Evolutionary conservation across 1,140 invertebrate species (phyloP).

Genomic region (Heliothis virescens): DNA sequence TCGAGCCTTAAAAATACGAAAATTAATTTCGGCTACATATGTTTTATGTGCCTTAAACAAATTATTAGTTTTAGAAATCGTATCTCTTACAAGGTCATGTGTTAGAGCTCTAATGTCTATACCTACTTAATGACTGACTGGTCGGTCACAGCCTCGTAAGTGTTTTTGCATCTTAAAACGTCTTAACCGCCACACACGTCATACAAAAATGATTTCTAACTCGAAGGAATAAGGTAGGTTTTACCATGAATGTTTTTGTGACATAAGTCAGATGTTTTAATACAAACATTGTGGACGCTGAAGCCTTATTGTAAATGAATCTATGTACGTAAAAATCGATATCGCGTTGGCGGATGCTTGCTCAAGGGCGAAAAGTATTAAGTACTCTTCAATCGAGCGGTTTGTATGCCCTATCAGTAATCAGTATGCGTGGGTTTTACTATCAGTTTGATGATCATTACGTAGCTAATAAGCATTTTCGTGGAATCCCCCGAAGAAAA

Average conservation of each 20-base stretch:
- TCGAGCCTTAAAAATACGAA: neutral
- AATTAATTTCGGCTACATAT: neutral
- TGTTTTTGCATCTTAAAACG: constrained; percentile 41
- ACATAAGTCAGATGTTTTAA: constrained; percentile 35
- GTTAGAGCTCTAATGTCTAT: constrained; percentile 61
- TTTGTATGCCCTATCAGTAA: constrained; percentile 37
- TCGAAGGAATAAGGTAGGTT: constrained; percentile 19
- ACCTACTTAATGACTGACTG: constrained; percentile 76
- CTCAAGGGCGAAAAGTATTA: constrained; percentile 68
- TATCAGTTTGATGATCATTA: neutral
- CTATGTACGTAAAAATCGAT: constrained; percentile 79
- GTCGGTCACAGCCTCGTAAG: constrained; percentile 53
- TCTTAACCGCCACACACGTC: constrained; percentile 45
- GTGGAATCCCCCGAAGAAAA: neutral
- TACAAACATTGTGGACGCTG: constrained; percentile 57
- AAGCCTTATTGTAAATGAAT: constrained; percentile 77
- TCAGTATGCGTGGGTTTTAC: constrained; percentile 10
- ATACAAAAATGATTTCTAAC: constrained; percentile 54
- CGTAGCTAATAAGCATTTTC: neutral
- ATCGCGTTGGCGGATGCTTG: constrained; percentile 76
- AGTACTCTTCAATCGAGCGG: constrained; percentile 40
- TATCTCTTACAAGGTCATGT: constrained; percentile 50
- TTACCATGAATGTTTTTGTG: constrained; percentile 48
- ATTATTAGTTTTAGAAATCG: constrained; percentile 35
- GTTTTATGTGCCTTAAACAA: neutral